A percentile compares a stretch with the other conserved stretches of the same genome.
Conservation (phyloP, 2,888 invertebrate genomes). For the Dicyrtomina minuta region DNA sequence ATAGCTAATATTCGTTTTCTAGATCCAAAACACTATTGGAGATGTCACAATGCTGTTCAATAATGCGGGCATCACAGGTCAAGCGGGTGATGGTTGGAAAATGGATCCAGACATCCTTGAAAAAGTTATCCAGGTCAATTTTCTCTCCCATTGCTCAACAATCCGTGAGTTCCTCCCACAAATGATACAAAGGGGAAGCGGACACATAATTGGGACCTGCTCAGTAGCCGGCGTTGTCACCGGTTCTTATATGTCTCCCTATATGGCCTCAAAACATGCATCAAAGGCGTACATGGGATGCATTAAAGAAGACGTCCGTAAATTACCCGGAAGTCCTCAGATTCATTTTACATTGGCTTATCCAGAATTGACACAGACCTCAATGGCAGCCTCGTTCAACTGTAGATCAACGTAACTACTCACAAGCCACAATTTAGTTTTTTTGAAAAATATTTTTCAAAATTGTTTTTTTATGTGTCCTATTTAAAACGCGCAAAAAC, state of each 20-base stretch:
- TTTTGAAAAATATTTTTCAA: too few species aligned
- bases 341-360: not conserved
- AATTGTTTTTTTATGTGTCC: not conserved
- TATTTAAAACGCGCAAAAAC: too few species aligned
- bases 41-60: not conserved
- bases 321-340: not conserved
- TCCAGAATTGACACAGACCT: not conserved
- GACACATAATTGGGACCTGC: not conserved
- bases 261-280: slow-evolving; percentile 34
- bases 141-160: not conserved
- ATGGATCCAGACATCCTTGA: not conserved
- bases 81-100: not conserved
- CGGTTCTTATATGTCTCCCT: slow-evolving; percentile 17
- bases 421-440: not conserved
- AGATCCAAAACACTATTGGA: not conserved
- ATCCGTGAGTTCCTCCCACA: not conserved
- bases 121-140: not conserved
- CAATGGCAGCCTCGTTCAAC: not conserved
- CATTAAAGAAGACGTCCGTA: not conserved
- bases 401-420: not conserved
- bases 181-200: not conserved
- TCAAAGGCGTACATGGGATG: not conserved
- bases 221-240: not conserved
- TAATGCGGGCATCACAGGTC: not conserved
- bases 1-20: too few species aligned